Evolutionary conservation across 2,888 invertebrate species (phyloP).

Genomic region (Drosophila dives): DNA sequence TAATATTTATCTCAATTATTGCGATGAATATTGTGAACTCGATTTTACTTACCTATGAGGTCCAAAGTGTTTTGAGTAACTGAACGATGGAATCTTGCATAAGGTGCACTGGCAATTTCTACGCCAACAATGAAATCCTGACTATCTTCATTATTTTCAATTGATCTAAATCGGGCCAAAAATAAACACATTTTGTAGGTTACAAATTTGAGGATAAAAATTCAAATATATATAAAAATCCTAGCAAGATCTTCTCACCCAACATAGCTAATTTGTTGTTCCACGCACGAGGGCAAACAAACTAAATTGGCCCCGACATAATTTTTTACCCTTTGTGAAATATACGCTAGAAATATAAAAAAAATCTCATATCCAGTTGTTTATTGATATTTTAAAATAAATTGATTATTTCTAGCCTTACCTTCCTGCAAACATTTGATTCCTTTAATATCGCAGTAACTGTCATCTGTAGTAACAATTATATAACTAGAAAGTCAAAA

Average conservation of each 20-base stretch:
- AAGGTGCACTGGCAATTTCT: constrained; percentile 61
- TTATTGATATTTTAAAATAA: background rate
- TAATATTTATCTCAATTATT: background rate
- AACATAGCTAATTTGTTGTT: constrained; percentile 71
- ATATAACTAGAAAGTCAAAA: background rate
- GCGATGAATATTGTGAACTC: background rate
- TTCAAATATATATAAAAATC: background rate
- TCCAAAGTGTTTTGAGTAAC: constrained; percentile 74
- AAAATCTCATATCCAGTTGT: background rate
- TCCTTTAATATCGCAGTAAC: constrained; percentile 43
- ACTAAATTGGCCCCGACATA: constrained; percentile 57
- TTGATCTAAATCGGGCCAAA: constrained; percentile 41
- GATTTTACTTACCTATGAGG: constrained; percentile 58
- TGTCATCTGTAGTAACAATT: background rate
- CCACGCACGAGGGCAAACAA: constrained; percentile 73
- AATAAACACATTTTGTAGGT: background rate
- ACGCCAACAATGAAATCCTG: constrained; percentile 48
- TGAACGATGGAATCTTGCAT: constrained; percentile 62
- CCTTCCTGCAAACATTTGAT: constrained; percentile 45
- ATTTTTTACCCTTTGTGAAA: constrained; percentile 59
- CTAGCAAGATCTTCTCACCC: constrained; percentile 51
- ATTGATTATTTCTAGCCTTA: constrained; percentile 16
- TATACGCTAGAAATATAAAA: constrained; percentile 42
- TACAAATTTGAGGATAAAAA: background rate
- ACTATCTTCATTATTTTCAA: constrained; percentile 32